phyloP scores from a whole-genome alignment of 2,797 vertebrate species.

The Cyprinella venusta region DNA sequence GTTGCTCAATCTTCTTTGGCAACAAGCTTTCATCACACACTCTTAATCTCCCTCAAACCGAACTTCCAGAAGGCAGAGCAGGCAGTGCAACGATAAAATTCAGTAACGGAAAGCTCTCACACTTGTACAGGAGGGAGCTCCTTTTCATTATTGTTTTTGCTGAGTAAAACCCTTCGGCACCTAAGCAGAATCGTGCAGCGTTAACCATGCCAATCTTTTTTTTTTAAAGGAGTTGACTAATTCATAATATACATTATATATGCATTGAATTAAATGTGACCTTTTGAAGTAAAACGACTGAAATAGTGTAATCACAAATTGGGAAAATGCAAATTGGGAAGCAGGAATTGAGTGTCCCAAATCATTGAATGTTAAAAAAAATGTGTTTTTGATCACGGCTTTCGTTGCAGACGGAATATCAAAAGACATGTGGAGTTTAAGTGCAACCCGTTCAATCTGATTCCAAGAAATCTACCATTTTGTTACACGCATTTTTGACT shows the following conservation, averaged over 20 bases:
- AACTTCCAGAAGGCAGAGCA: conserved; percentile 44
- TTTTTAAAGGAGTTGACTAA: neutral
- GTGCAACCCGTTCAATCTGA: neutral
- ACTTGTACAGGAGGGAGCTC: neutral
- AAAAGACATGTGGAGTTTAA: neutral
- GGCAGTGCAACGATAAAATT: conserved; percentile 22
- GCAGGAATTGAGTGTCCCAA: neutral
- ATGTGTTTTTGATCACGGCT: neutral
- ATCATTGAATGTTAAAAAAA: neutral
- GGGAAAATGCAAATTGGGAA: neutral
- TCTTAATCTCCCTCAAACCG: conserved; percentile 36
- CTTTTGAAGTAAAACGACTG: neutral
- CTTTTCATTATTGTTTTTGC: conserved; percentile 16
- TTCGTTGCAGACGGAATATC: neutral
- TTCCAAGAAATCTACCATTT: neutral
- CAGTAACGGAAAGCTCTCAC: neutral
- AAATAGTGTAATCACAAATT: no score
- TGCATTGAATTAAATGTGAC: neutral
- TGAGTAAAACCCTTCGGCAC: conserved; percentile 13
- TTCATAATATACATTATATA: neutral
- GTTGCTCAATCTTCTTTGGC: conserved; percentile 23
- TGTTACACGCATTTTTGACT: neutral
- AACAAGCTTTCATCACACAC: conserved; percentile 20
- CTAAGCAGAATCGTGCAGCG: neutral
- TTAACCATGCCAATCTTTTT: neutral